Conservation (phyloP, 2,888 invertebrate species). For the Calliopum simillimum region DNA sequence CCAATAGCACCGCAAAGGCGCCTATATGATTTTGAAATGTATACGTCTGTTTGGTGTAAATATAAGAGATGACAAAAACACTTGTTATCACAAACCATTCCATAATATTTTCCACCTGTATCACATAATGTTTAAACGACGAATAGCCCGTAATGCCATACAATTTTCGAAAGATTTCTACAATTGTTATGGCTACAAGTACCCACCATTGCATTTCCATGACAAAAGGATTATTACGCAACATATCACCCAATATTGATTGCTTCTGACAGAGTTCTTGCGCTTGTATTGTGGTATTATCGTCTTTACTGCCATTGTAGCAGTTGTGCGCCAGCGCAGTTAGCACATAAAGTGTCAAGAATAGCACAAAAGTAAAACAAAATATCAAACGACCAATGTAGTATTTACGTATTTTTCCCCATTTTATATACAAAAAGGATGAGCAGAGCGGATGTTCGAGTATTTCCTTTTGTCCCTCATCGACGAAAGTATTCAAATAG, state of each 20-base stretch:
- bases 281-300: slow-evolving; percentile 78
- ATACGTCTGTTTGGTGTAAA: slow-evolving; percentile 81
- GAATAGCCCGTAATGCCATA: slow-evolving; percentile 86
- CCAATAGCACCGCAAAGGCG: slow-evolving; percentile 85
- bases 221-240: slow-evolving; percentile 79
- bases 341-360: slow-evolving; percentile 84
- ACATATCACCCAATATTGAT: slow-evolving; percentile 80
- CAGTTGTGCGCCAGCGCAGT: slow-evolving; percentile 87
- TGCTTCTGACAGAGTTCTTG: slow-evolving; percentile 83
- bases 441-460: slow-evolving; percentile 88
- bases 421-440: slow-evolving; percentile 87
- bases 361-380: slow-evolving; percentile 82
- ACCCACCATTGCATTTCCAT: slow-evolving; percentile 89
- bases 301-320: slow-evolving; percentile 83
- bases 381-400: slow-evolving; percentile 83
- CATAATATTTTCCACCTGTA: slow-evolving; percentile 86
- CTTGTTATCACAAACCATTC: slow-evolving; percentile 90
- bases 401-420: slow-evolving; percentile 91
- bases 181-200: slow-evolving; percentile 80
- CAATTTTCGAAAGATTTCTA: slow-evolving; percentile 84
- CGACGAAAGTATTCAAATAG: slow-evolving; percentile 87
- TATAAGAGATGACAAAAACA: slow-evolving; percentile 85
- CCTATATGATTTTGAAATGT: slow-evolving; percentile 90
- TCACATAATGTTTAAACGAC: slow-evolving; percentile 83
- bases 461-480: slow-evolving; percentile 89